These are phyloP conservation scores for Oncorhynchus clarkii DNA, from an alignment of 2,113 vertebrate genomes.

Conservation along the genomic window DNA sequence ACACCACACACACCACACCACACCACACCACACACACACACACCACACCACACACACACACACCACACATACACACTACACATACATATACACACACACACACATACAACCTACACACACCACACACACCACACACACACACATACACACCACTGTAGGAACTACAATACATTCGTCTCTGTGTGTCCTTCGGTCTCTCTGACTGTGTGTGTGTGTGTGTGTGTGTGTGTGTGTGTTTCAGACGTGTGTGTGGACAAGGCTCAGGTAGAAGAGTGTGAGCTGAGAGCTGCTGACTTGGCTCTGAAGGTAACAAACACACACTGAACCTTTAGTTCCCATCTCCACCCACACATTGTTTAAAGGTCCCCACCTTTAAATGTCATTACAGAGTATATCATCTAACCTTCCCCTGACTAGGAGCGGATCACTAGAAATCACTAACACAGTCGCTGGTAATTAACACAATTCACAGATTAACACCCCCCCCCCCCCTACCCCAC, in stretches of 20 bases:
- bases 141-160: no score
- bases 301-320: slow-evolving; percentile 77
- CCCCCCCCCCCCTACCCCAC: background rate
- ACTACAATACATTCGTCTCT: background rate
- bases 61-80: no score
- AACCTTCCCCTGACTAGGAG: slow-evolving; percentile 42
- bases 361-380: no score
- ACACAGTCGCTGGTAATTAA: slow-evolving; percentile 54
- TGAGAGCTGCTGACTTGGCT: slow-evolving; percentile 80
- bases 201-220: slow-evolving; percentile 4
- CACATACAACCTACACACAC: no score
- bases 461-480: slow-evolving; percentile 48
- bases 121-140: no score
- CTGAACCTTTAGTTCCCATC: background rate
- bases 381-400: no score
- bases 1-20: no score
- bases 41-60: no score
- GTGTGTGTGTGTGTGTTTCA: slow-evolving; percentile 64
- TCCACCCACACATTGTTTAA: no score
- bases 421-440: slow-evolving; percentile 48
- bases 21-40: no score
- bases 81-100: no score
- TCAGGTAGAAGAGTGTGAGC: slow-evolving; percentile 86
- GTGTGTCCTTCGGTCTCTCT: background rate
- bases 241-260: slow-evolving; percentile 89